Base-by-base conservation (phyloP, 2,888 invertebrate species). In the Apodemia arnacis region DNA sequence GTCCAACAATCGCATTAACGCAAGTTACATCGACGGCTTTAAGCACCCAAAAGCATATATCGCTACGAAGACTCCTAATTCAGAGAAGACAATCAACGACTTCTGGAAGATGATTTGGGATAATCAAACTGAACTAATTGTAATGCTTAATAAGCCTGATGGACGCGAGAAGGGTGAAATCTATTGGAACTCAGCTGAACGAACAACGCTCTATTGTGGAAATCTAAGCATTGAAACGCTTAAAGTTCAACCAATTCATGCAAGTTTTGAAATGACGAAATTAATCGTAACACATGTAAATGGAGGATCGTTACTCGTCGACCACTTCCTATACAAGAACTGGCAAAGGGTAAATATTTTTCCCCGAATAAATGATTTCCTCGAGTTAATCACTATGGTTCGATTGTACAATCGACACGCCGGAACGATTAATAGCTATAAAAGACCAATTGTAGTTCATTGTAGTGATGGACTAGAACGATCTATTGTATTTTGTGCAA, bases 241-340 rank as follows among this genome's bases (percentile, higher is more conserved):
- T 38, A 38, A 38, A 38, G 38, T 38, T 38, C 38, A 10, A 10
- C 38, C 8, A 10, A 10, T 8, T 10, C 38, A 38, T 38, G 10
- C 8, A 4, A 59, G 59, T 59, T 59, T 59, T 3, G 59, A 59
- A 11, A 21, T 59, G 7, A 59, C n/a, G 11, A n/a, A 0, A 11
- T 11, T 59, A 59, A 13, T 77, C n/a, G 2, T 77, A 2, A 77
- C 77, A 18, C 77, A 77, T 13, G 77, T 18, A 77, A n/a, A 77
- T 77, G 63, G n/a, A 27, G 77, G 77, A 10, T 77, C 77, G 63
- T 63, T 77, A 13, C 49, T 75, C 13, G 75, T 75, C 18, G 54
- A 75, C 75, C 75, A 75, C 75, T 24, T 75, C 27, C 18, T 75
- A 59, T 59, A 21, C 59, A 59, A 59, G 59, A 59, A 59, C 59